Evolutionary conservation across 2,888 invertebrate species (phyloP), one percentile per base, ranked within the genome.

Genomic region (Conops quadrifasciatus): DNA sequence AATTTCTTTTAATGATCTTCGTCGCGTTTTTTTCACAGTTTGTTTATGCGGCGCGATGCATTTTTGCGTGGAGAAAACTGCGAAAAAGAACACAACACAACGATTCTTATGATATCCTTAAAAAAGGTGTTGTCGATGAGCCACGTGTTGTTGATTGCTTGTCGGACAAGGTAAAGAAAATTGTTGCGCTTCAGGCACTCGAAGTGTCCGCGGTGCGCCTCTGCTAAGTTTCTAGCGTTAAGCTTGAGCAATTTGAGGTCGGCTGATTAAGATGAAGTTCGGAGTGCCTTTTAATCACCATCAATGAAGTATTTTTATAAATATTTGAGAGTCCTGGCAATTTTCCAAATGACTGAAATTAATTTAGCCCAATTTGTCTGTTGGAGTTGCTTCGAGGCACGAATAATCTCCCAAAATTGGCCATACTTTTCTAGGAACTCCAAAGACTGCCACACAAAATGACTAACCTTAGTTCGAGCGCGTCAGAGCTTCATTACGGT

Each of bases 361-460:
- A 36, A 43, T 62, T 19, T 49, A 1, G 16, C 49, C 13, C 13
- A 11, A 16, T 2, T n/a, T n/a, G n/a, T 16, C 16, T 49, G 4
- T 21, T 19, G 0, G n/a, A 21, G 16, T 21, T 21, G 3, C 11
- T 53, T n/a, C 21, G 19, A 4, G n/a, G 2, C 21, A 49, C 28
- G 45, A 63, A 63, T n/a, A n/a, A n/a, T 24, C 15, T 16, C 3
- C 4, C 4, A 47, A 70, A 62, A 67, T 70, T 67, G 63, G 36
- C 69, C 36, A 72, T 58, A 71, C 70, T 64, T 73, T 77, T 75
- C 75, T 77, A 75, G 71, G 72, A 75, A 76, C 62, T 53, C 30
- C 47, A 21, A 45, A 21, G 58, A 16, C 21, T 53, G 21, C 53
- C 21, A 4, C 53, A 16, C 21, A 58, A 24, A 58, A 58, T n/a